Base-by-base conservation (phyloP, 2,113 vertebrate genomes). In the Formicarius rufipectus region DNA sequence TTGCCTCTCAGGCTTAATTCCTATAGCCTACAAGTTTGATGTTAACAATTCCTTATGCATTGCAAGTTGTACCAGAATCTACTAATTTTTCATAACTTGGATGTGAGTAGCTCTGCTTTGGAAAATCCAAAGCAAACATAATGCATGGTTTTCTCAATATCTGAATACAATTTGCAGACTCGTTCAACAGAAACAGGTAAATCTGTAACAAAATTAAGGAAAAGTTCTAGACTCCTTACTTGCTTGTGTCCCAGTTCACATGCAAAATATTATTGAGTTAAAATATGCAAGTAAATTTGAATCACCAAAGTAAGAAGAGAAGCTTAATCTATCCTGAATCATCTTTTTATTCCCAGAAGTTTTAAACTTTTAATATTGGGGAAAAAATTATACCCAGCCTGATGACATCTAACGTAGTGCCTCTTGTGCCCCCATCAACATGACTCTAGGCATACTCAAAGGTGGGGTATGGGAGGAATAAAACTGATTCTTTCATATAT, bases 261-360 rank as follows among this genome's bases (percentile, higher is more conserved):
- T 63, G n/a, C 55, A 94, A 91, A 69, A 86, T 55, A 87, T 47
- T 94, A 73, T 53, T 66, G 39, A 80, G 59, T 50, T 94, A 94
- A 75, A 75, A 67, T 64, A 52, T 2, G 4, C 30, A 86, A 33
- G 15, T 20, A 87, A 59, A 95, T 76, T 66, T 88, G 45, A 49
- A 56, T 68, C 31, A 87, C 66, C 18, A 14, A 87, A 92, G 56
- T 55, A 74, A 73, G 83, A 94, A 71, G 39, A 73, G 18, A 89
- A 62, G 4, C n/a, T 75, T 81, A 91, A 83, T 90, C 40, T 88
- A 79, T 37, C 35, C 23, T 53, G 31, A 86, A 67, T 31, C 5
- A 82, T 60, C 20, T 24, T 92, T 76, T 76, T 76, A 24, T 75
- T 92, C 81, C 39, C 27, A 44, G 14, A 85, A 72, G 22, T 53